A percentile compares a stretch with the other conserved stretches of the same genome.
phyloP scores from a whole-genome alignment of 2,113 vertebrate species.

The Eretmodus cyanostictus region DNA sequence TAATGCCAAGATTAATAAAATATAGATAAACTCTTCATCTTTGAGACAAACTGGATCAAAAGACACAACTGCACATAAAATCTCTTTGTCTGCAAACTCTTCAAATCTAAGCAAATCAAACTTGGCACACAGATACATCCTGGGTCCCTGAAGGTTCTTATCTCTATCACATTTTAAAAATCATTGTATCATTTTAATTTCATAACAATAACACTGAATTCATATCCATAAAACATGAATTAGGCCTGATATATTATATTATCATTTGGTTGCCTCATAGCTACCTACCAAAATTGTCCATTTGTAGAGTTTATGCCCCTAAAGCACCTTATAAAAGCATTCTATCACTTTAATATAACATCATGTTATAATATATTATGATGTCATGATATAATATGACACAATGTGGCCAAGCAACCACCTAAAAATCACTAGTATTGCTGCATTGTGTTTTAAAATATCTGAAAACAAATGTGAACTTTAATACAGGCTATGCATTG shows the following conservation, averaged over 20 bases:
- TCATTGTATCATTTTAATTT: not conserved
- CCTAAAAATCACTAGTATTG: not conserved
- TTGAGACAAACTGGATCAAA: not conserved
- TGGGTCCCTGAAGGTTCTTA: not conserved
- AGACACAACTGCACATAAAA: fast-evolving
- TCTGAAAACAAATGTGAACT: not conserved
- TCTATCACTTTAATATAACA: not conserved
- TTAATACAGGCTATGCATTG: not conserved
- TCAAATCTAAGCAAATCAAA: not conserved
- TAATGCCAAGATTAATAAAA: not conserved
- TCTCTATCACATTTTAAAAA: not conserved
- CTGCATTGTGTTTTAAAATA: not conserved
- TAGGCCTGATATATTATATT: not conserved
- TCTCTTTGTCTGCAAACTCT: not conserved
- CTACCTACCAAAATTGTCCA: not conserved
- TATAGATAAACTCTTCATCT: not conserved
- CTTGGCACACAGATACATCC: not conserved
- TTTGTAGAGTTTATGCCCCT: not conserved
- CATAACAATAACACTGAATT: fast-evolving
- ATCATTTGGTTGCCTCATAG: not conserved
- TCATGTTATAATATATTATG: not conserved
- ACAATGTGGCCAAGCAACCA: no score
- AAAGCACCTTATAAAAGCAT: not conserved
- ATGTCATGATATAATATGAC: not conserved
- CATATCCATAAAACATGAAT: not conserved